Evolutionary conservation across 2,797 vertebrate genomes (phyloP).

Genomic region (Rhinogobio ventralis): DNA sequence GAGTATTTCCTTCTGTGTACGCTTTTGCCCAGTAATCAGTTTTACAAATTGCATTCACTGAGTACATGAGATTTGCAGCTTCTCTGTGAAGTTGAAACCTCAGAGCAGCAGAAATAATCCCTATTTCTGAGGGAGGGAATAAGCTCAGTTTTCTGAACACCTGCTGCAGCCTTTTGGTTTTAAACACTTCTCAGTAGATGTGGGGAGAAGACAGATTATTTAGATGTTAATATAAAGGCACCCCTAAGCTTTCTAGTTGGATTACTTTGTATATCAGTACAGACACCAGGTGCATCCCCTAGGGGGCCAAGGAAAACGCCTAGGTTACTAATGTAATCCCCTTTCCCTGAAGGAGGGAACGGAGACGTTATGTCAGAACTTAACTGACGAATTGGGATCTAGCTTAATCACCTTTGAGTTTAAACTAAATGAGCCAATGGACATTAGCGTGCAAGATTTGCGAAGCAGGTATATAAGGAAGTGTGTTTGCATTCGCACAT

Average conservation of each 20-base stretch:
- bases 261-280: slow-evolving; percentile 3
- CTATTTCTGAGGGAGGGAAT: slow-evolving; percentile 10
- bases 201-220: slow-evolving; percentile 14
- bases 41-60: slow-evolving; percentile 50
- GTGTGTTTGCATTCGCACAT: no score
- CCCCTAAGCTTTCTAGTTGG: neutral
- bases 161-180: slow-evolving; percentile 36
- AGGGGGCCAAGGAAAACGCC: neutral
- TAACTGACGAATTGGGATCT: no score
- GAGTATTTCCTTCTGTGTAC: slow-evolving; percentile 24
- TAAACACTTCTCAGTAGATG: slow-evolving; percentile 8
- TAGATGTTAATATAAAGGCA: slow-evolving; percentile 32
- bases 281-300: no score
- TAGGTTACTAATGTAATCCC: no score
- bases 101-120: slow-evolving; percentile 24
- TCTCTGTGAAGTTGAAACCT: slow-evolving; percentile 38
- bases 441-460: no score
- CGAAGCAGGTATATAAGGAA: no score
- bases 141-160: slow-evolving; percentile 19
- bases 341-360: no score
- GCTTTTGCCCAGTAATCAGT: slow-evolving; percentile 38
- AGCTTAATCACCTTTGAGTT: no score
- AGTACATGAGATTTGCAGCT: slow-evolving; percentile 37
- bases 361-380: no score
- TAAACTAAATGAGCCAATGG: no score